Percentiles rank a stretch among this genome's conserved stretches.
Evolutionary conservation across 2,113 vertebrate genomes (phyloP).

Genomic region (Heterotis niloticus): DNA sequence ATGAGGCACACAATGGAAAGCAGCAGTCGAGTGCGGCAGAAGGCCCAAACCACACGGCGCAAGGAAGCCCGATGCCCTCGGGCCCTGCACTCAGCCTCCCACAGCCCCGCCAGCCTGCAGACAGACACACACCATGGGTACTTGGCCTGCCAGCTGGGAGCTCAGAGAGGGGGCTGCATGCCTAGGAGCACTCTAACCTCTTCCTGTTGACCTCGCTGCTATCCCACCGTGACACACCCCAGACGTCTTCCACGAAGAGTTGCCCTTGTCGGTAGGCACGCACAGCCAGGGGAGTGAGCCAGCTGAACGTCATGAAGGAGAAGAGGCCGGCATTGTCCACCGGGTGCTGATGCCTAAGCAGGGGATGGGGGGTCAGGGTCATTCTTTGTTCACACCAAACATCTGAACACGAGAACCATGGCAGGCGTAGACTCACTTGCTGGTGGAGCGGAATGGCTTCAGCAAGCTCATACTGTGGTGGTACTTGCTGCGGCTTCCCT

Average conservation of each 20-base stretch:
- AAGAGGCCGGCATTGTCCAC: conserved; percentile 87
- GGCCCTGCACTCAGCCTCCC: conserved; percentile 76
- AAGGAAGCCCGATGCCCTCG: conserved; percentile 76
- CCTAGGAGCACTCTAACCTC: conserved; percentile 64
- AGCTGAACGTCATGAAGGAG: conserved; percentile 90
- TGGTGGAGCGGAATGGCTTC: conserved; percentile 77
- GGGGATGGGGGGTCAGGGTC: background rate
- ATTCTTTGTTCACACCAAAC: background rate
- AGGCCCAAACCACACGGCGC: conserved; percentile 74
- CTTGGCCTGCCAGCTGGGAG: background rate
- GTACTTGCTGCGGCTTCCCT: conserved; percentile 75
- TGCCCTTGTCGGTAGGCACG: conserved; percentile 77
- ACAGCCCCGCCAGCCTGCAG: conserved; percentile 74
- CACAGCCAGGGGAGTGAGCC: conserved; percentile 79
- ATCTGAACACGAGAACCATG: background rate
- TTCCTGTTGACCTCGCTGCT: conserved; percentile 78
- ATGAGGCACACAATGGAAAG: conserved; percentile 87
- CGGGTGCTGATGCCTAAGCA: conserved; percentile 74
- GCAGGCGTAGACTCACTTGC: conserved; percentile 66
- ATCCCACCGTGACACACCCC: conserved; percentile 79
- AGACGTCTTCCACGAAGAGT: conserved; percentile 78
- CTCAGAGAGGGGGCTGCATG: too few species aligned
- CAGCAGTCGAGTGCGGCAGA: conserved; percentile 83
- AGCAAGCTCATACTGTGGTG: conserved; percentile 70
- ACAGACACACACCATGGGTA: background rate